Evolutionary conservation across 2,113 vertebrate genomes (phyloP).

Genomic region (Dromas ardeola): DNA sequence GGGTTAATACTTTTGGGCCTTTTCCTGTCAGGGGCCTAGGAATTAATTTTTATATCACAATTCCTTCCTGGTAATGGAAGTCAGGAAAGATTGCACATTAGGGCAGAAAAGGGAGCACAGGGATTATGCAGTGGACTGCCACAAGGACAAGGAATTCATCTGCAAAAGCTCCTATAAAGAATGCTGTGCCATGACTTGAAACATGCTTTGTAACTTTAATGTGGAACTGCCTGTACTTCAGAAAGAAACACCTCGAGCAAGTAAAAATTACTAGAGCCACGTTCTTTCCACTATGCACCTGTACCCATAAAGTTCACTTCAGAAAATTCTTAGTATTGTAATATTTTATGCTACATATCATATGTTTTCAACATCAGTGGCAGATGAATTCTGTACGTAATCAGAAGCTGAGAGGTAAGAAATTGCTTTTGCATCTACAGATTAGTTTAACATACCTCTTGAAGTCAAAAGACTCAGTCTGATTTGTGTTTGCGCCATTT

Average conservation of each 20-base stretch:
- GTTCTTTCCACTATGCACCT: not conserved
- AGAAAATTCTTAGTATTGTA: not conserved
- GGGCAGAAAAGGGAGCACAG: not conserved
- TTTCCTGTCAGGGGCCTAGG: not conserved
- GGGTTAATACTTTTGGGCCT: not conserved
- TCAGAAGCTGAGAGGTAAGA: not conserved
- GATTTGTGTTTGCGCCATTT: not conserved
- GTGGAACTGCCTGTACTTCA: not conserved
- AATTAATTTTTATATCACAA: conserved; percentile 16
- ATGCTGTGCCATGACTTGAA: not conserved
- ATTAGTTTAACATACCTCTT: not conserved
- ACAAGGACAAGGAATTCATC: conserved; percentile 2
- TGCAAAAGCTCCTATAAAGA: not conserved
- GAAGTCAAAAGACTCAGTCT: not conserved
- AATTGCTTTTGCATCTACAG: not conserved
- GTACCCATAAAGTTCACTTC: not conserved
- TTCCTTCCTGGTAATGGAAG: not conserved
- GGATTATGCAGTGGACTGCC: not conserved
- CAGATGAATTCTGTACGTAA: not conserved
- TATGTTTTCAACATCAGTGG: not conserved
- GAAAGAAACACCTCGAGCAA: not conserved
- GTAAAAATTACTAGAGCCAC: not conserved
- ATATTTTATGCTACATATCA: not conserved
- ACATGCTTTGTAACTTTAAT: not conserved
- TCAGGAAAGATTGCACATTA: not conserved